Evolutionary conservation across 2,113 vertebrate species (phyloP), one percentile per base, ranked within the genome.

Genomic region (Epinephelus cyanopodus): DNA sequence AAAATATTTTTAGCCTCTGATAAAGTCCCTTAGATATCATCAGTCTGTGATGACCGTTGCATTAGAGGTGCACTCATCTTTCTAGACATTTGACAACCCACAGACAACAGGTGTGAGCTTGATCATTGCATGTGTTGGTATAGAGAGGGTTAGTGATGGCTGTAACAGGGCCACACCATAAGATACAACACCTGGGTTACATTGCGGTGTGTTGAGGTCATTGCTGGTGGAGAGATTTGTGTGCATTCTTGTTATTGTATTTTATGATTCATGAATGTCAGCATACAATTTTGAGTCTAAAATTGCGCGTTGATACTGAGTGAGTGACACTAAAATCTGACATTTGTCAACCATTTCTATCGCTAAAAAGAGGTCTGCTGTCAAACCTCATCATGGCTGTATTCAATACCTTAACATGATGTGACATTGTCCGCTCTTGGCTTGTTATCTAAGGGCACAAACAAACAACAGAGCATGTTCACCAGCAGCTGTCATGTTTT

Each of bases 51-150:
- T 65, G 64, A 54, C 0, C 5, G 56, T 18, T 53, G 19, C 39
- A 8, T 52, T 61, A 42, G 8, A 58, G 27, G 79, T 57, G 60
- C 6, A 3, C 27, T 50, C 9, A 17, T 74, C 54, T 48, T 52
- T 29, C 50, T 60, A 29, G 63, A 54, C 67, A 53, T 73, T 25
- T 74, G 65, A 72, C 54, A 61, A 25, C 25, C 50, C 8, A 12
- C 79, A 37, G 71, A 23, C 60, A 86, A 57, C 74, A 79, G 57
- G 71, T 81, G 64, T 64, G 72, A 53, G 67, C 74, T 50, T 52
- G 54, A 48, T 86, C 62, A 69, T 67, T 17, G 37, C 48, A 79
- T n/a, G 37, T 58, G 37, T 53, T 42, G 19, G 61, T 50, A n/a
- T 25, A 62, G 58, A 79, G 65, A 47, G 33, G 48, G 56, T 69